Conservation (phyloP, 1,140 invertebrate genomes). For the Lysiphlebus fabarum region DNA sequence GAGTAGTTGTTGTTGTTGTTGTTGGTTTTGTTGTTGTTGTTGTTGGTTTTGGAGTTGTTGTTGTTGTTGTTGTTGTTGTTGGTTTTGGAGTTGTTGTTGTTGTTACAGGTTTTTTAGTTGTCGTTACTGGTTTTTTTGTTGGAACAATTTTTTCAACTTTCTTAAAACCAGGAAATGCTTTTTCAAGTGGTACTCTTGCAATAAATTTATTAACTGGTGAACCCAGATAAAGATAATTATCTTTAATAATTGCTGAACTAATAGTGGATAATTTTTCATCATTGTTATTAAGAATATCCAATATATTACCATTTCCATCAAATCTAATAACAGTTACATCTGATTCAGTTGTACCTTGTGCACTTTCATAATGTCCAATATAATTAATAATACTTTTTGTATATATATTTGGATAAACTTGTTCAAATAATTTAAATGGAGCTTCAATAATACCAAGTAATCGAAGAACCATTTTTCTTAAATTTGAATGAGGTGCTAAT, state of each 20-base stretch:
- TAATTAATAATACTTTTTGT: conserved; percentile 55
- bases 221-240: conserved; percentile 63
- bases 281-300: conserved; percentile 59
- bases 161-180: conserved; percentile 48
- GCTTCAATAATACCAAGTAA: conserved; percentile 57
- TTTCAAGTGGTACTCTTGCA: conserved; percentile 59
- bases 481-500: conserved; percentile 57
- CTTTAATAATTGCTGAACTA: conserved; percentile 61
- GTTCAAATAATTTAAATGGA: conserved; percentile 59
- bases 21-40: conserved; percentile 29
- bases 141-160: conserved; percentile 28
- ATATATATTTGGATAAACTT: conserved; percentile 60
- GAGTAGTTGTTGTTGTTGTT: conserved; percentile 25
- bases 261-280: conserved; percentile 54
- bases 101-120: conserved; percentile 13
- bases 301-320: conserved; percentile 65
- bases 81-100: not conserved
- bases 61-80: conserved; percentile 27
- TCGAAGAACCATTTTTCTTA: conserved; percentile 62
- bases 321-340: conserved; percentile 58
- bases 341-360: conserved; percentile 44
- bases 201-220: conserved; percentile 69
- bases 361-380: conserved; percentile 52
- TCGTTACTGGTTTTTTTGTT: conserved; percentile 14
- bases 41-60: conserved; percentile 30